Conservation (phyloP, 2,888 invertebrate species). For the Chelonus formosanus region DNA sequence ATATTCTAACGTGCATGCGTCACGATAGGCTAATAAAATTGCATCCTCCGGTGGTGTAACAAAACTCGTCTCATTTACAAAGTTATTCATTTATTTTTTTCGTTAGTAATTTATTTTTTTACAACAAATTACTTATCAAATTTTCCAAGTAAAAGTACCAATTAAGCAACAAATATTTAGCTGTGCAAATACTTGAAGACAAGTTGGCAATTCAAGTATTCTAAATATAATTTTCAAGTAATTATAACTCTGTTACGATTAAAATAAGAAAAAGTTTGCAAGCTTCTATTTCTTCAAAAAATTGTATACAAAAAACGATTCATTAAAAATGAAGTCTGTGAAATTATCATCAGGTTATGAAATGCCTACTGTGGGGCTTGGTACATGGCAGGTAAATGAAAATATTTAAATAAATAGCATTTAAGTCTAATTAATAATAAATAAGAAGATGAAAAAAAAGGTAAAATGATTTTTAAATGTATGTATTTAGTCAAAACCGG, state of each 20-base stretch:
- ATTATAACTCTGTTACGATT: slow-evolving; percentile 38
- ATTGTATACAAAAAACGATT: too few species aligned
- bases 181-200: too few species aligned
- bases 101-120: too few species aligned
- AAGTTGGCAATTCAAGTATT: too few species aligned
- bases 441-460: not conserved
- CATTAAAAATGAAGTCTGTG: slow-evolving; percentile 44
- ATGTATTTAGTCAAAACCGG: slow-evolving; percentile 68
- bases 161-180: too few species aligned
- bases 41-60: too few species aligned
- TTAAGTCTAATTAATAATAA: not conserved
- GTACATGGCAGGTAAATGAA: slow-evolving; percentile 74
- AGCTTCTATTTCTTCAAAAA: slow-evolving; percentile 21
- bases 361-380: slow-evolving; percentile 78
- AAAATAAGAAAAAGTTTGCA: slow-evolving; percentile 30
- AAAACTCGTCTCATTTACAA: too few species aligned
- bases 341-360: slow-evolving; percentile 64
- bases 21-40: too few species aligned
- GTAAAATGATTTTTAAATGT: slow-evolving; percentile 1
- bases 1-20: too few species aligned
- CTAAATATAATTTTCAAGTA: slow-evolving; percentile 31
- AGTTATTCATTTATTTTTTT: too few species aligned
- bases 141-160: too few species aligned
- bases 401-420: not conserved
- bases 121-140: too few species aligned